These are phyloP conservation scores for Trissolcus japonicus DNA, from an alignment of 2,888 invertebrate genomes.

Conservation along the genomic window DNA sequence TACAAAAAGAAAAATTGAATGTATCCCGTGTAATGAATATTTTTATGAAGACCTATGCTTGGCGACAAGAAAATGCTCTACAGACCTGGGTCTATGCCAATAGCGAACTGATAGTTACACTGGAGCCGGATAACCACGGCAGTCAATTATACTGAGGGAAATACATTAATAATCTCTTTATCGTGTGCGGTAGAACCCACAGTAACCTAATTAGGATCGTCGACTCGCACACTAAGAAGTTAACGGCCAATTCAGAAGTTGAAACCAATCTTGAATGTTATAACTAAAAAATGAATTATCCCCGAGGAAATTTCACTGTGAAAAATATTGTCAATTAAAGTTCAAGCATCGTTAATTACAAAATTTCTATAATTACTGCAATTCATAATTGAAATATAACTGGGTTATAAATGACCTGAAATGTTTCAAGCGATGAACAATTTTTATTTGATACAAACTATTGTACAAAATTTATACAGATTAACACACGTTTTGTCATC, in stretches of 20 bases:
- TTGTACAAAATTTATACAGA: constrained; percentile 80
- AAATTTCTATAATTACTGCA: too few relatives aligned
- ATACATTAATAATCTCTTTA: constrained; percentile 78
- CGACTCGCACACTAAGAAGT: constrained; percentile 79
- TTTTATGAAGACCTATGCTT: constrained; percentile 79
- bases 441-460: constrained; percentile 79
- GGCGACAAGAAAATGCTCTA: constrained; percentile 80
- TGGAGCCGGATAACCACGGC: constrained; percentile 78
- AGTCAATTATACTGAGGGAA: constrained; percentile 81
- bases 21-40: constrained; percentile 22
- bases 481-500: constrained; percentile 75
- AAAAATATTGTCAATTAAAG: constrained; percentile 8
- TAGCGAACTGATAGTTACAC: constrained; percentile 80
- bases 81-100: constrained; percentile 83
- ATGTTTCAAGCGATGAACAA: constrained; percentile 77
- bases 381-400: too few relatives aligned
- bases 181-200: constrained; percentile 81
- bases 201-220: constrained; percentile 80
- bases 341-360: background rate
- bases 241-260: constrained; percentile 69
- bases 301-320: constrained; percentile 5
- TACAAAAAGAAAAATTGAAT: constrained; percentile 13
- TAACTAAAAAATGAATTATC: constrained; percentile 12
- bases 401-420: too few relatives aligned
- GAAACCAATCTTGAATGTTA: constrained; percentile 19